Evolutionary conservation across 2,797 vertebrate species (phyloP).

Genomic region (Octomys mimax): DNA sequence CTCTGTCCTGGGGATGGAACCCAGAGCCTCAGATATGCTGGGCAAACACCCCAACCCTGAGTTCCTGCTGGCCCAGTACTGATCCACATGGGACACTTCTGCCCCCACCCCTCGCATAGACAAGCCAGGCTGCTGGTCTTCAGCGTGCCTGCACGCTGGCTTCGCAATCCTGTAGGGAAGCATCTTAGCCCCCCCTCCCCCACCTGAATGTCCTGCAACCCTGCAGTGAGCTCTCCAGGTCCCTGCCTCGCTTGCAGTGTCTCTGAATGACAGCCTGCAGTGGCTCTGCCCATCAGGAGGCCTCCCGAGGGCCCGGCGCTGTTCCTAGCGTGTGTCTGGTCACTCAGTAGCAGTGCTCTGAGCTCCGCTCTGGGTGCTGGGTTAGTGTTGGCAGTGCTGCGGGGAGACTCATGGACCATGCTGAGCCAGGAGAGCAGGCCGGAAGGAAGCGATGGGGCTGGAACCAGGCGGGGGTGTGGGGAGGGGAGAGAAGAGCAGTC

Average conservation of each 20-base stretch:
- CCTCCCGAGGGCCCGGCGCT: accelerated
- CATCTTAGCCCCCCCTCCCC: neutral
- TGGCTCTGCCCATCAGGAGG: neutral
- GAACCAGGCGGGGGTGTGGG: neutral
- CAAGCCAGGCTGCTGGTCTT: neutral
- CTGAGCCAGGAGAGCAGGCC: neutral
- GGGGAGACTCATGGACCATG: neutral
- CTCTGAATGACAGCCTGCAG: neutral
- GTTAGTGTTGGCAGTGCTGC: neutral
- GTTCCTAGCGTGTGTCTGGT: neutral
- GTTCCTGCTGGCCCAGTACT: too few relatives aligned
- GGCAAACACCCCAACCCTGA: neutral
- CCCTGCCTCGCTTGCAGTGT: neutral
- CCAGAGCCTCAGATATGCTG: neutral
- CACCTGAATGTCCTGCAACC: neutral
- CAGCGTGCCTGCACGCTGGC: neutral
- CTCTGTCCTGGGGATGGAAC: too few relatives aligned
- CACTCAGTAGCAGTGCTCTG: neutral
- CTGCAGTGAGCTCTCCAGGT: neutral
- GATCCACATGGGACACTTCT: neutral
- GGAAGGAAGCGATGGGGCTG: neutral
- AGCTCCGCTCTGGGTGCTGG: neutral
- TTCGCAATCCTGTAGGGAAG: too few relatives aligned
- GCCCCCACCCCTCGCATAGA: neutral
- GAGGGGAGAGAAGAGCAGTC: neutral